phyloP scores from a whole-genome alignment of 1,140 invertebrate species.

The Drosophila simulans region DNA sequence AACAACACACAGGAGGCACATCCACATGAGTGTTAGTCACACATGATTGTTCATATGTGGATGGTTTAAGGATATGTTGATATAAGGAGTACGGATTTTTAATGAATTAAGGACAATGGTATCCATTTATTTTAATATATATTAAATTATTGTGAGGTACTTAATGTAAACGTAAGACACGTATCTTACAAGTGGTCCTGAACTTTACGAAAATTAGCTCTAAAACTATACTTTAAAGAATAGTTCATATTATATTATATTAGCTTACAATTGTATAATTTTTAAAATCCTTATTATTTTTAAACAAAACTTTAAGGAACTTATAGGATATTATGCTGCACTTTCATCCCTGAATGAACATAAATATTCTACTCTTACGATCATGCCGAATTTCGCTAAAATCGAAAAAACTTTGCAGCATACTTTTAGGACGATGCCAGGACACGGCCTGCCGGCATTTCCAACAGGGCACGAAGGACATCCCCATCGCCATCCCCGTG shows the following conservation, averaged over 20 bases:
- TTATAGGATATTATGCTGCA: no score
- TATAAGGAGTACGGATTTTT: neutral
- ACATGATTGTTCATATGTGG: constrained; percentile 14
- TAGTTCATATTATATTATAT: no score
- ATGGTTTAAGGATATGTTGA: neutral
- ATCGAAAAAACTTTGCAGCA: constrained; percentile 24
- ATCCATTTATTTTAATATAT: no score
- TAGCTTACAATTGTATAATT: no score
- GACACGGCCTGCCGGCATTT: constrained; percentile 44
- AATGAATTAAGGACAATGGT: constrained; percentile 3
- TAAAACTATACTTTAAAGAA: no score
- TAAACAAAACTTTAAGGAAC: no score
- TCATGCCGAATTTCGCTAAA: neutral
- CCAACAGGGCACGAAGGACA: constrained; percentile 58
- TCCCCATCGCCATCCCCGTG: no score
- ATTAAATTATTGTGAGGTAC: no score
- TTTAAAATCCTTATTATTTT: no score
- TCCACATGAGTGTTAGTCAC: constrained; percentile 31
- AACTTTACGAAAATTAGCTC: no score
- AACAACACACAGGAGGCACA: constrained; percentile 41
- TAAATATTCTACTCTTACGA: neutral
- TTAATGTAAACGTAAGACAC: no score
- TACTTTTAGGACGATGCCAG: constrained; percentile 62
- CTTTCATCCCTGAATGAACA: neutral
- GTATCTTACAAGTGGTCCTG: no score